These are phyloP conservation scores for Lysandra coridon DNA, from an alignment of 2,888 invertebrate species.

Conservation along the genomic window DNA sequence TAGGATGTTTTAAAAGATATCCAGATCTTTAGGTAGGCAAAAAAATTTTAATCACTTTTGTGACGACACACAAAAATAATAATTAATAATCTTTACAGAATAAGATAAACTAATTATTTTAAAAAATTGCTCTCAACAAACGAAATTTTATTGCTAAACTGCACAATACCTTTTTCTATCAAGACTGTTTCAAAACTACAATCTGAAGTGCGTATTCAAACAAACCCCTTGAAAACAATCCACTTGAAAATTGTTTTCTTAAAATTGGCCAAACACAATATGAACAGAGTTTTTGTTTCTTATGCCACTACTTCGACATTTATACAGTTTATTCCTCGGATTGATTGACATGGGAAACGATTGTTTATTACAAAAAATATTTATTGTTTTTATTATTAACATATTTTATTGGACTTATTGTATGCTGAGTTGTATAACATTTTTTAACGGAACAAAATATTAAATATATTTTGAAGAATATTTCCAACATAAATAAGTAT, in stretches of 20 bases:
- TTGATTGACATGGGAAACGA: conserved; percentile 74
- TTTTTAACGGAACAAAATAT: background rate
- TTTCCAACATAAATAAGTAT: background rate
- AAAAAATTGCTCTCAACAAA: no score
- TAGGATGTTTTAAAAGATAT: no score
- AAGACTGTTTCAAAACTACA: background rate
- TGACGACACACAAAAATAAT: no score
- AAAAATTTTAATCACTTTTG: no score
- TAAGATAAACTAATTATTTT: background rate
- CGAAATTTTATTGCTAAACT: background rate
- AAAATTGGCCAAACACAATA: conserved; percentile 20
- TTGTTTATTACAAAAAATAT: conserved; percentile 31
- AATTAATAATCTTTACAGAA: background rate
- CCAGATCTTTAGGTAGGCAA: no score
- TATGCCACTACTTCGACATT: conserved; percentile 52
- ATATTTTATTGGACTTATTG: conserved; percentile 23
- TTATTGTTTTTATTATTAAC: conserved; percentile 33
- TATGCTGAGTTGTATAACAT: background rate
- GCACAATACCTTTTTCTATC: background rate
- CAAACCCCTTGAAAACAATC: conserved; percentile 64
- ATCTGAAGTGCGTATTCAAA: conserved; percentile 70
- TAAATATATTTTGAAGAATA: background rate
- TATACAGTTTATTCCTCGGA: conserved; percentile 53
- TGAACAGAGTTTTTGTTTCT: conserved; percentile 57
- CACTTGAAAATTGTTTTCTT: conserved; percentile 49